A percentile compares a stretch with the other conserved stretches of the same genome.
Conservation (phyloP, 1,140 invertebrate genomes). For the Cotesia typhae region DNA sequence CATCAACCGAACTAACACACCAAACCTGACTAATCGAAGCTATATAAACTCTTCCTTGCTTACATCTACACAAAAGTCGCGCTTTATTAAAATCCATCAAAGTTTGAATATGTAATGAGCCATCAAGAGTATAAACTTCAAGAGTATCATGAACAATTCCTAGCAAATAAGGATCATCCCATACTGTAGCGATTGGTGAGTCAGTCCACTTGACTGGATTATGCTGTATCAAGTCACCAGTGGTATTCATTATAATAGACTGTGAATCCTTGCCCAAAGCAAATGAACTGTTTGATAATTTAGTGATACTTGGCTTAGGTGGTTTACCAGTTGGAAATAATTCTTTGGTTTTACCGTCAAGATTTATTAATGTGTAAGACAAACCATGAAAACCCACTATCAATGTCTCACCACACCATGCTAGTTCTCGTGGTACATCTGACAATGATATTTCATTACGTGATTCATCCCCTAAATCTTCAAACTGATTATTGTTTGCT, state of each 20-base stretch:
- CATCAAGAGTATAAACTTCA: conserved; percentile 82
- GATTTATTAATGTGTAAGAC: conserved; percentile 59
- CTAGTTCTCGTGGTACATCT: conserved; percentile 84
- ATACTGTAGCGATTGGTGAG: conserved; percentile 81
- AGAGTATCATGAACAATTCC: conserved; percentile 83
- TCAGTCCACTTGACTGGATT: conserved; percentile 86
- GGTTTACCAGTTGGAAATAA: conserved; percentile 87
- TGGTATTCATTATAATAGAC: conserved; percentile 80
- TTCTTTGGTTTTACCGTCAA: conserved; percentile 75
- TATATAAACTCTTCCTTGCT: conserved; percentile 82
- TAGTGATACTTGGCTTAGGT: conserved; percentile 83
- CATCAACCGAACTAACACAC: conserved; percentile 81
- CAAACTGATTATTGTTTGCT: conserved; percentile 81
- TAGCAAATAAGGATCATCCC: conserved; percentile 91
- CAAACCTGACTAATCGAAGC: conserved; percentile 88
- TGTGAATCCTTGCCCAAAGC: conserved; percentile 85
- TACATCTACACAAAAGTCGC: conserved; percentile 76
- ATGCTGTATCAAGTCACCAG: conserved; percentile 75
- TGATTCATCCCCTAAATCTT: conserved; percentile 73
- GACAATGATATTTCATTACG: conserved; percentile 72
- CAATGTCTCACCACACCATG: conserved; percentile 71
- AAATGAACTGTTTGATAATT: conserved; percentile 77
- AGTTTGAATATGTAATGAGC: conserved; percentile 69
- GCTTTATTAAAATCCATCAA: conserved; percentile 72
- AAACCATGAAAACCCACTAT: conserved; percentile 61